Evolutionary conservation across 2,888 invertebrate species (phyloP).

Genomic region (Aspidiotus rigidus): DNA sequence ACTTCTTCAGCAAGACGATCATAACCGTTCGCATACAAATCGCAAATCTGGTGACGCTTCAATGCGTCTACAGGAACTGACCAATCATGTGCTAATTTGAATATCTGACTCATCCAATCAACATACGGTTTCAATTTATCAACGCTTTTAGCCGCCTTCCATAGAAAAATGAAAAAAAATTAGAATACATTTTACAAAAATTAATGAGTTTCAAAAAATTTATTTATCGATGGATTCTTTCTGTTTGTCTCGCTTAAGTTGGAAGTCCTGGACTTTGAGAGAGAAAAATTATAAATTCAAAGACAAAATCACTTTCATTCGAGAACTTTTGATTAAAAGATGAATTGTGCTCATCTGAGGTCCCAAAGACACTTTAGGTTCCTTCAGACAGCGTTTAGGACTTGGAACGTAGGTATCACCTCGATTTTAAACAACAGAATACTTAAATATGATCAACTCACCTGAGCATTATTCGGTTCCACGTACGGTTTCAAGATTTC

Average conservation of each 20-base stretch:
- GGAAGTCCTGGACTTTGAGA: too few species aligned
- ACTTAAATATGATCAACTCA: background rate
- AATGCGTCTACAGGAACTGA: constrained; percentile 63
- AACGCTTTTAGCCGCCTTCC: constrained; percentile 25
- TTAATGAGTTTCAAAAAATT: background rate
- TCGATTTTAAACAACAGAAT: background rate
- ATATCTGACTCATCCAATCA: constrained; percentile 64
- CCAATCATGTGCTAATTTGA: constrained; percentile 65
- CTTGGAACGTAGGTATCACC: background rate
- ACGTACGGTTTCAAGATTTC: constrained; percentile 31
- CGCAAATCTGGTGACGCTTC: constrained; percentile 65
- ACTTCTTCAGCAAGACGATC: constrained; percentile 56
- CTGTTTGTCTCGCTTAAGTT: too few species aligned
- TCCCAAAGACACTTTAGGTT: too few species aligned
- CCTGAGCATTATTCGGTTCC: constrained; percentile 20
- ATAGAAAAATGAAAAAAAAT: background rate
- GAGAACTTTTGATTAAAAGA: too few species aligned
- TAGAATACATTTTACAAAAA: background rate
- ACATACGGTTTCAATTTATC: constrained; percentile 40
- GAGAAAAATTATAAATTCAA: too few species aligned
- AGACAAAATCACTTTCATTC: too few species aligned
- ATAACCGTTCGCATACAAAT: constrained; percentile 51
- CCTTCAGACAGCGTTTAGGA: background rate
- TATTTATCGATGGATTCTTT: background rate
- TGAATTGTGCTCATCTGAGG: too few species aligned